Conservation (phyloP, 2,797 vertebrate genomes). For the Mustela erminea region DNA sequence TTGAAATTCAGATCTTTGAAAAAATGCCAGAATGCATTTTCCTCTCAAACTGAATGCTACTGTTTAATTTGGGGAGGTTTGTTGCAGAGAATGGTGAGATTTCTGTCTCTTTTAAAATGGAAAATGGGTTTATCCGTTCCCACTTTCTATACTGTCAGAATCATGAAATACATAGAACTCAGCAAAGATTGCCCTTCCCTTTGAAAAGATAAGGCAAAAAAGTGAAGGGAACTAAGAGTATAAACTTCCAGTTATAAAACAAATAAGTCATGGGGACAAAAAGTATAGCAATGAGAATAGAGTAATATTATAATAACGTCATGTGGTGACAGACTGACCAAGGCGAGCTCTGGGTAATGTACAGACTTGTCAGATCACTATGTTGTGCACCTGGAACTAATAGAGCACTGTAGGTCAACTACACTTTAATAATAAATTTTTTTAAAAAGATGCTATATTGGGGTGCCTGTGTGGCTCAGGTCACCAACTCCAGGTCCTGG, state of each 20-base stretch:
- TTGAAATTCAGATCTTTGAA: constrained; percentile 67
- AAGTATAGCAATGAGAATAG: neutral
- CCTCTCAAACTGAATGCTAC: constrained; percentile 12
- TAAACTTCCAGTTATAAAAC: neutral
- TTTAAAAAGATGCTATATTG: neutral
- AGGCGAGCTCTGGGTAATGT: neutral
- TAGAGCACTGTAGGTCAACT: neutral
- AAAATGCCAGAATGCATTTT: constrained; percentile 67
- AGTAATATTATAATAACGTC: neutral
- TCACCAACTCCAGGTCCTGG: no score
- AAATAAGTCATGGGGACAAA: neutral
- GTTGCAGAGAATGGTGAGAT: neutral
- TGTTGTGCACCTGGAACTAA: neutral
- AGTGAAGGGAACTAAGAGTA: neutral
- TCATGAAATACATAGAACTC: constrained; percentile 32
- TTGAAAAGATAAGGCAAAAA: constrained; percentile 14
- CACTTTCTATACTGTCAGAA: constrained; percentile 22
- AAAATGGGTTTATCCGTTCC: neutral
- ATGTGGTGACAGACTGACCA: neutral
- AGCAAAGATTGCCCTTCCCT: neutral
- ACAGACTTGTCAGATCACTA: neutral
- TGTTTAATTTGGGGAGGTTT: constrained; percentile 63
- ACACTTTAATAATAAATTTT: neutral
- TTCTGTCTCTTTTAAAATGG: constrained; percentile 26
- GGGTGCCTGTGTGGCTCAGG: no score